These are phyloP conservation scores for Peromyscus nudipes DNA, from an alignment of 2,797 vertebrate species.

Conservation along the genomic window DNA sequence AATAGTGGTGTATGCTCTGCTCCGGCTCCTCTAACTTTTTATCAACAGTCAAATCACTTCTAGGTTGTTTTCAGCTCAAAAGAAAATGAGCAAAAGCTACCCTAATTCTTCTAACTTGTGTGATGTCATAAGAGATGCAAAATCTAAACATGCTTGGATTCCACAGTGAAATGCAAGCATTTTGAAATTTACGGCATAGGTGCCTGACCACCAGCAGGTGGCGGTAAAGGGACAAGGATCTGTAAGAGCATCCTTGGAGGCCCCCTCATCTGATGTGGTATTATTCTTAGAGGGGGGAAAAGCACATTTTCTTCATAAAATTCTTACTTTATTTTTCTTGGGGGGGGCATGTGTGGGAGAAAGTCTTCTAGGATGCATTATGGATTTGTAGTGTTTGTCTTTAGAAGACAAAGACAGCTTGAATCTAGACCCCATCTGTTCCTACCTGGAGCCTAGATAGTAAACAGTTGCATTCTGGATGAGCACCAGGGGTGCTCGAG, in stretches of 20 bases:
- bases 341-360: fast-evolving
- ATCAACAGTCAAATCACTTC: neutral
- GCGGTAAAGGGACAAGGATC: constrained; percentile 84
- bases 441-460: neutral
- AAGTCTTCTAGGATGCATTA: neutral
- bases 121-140: neutral
- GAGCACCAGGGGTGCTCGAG: neutral
- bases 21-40: neutral
- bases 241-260: neutral
- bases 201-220: constrained; percentile 85
- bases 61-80: neutral
- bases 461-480: too few species aligned
- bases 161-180: neutral
- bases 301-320: neutral
- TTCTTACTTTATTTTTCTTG: neutral
- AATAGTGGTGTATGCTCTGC: neutral
- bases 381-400: neutral
- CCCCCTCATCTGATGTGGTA: neutral
- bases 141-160: constrained; percentile 22
- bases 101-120: neutral
- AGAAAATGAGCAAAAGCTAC: constrained; percentile 18
- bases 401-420: neutral
- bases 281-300: constrained; percentile 5
- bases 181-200: neutral
- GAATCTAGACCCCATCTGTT: neutral